Percentiles rank a stretch among this genome's conserved stretches.
phyloP scores from a whole-genome alignment of 2,113 vertebrate species.

The Meleagris gallopavo region DNA sequence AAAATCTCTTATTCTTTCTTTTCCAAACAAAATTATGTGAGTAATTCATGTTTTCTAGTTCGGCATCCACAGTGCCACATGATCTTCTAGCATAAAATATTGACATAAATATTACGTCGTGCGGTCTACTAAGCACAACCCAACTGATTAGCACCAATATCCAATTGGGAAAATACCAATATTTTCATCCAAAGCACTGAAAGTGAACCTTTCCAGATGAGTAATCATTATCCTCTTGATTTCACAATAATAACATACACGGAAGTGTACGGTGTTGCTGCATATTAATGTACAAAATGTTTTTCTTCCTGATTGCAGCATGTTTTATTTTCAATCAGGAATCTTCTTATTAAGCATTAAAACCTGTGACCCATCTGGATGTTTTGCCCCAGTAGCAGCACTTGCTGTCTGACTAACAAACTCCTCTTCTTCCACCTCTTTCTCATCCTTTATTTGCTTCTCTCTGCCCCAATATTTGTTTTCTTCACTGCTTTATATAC shows the following conservation, averaged over 20 bases:
- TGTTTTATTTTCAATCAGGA: neutral
- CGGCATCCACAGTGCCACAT: neutral
- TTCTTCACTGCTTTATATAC: neutral
- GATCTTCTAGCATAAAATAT: neutral
- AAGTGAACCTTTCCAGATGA: conserved; percentile 4
- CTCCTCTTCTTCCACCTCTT: neutral
- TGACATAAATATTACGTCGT: neutral
- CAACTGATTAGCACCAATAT: neutral
- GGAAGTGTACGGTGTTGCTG: neutral
- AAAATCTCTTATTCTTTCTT: neutral
- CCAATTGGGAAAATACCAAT: neutral
- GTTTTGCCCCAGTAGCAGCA: neutral
- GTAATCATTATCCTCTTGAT: conserved; percentile 42
- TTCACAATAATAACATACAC: neutral
- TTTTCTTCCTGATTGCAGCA: neutral
- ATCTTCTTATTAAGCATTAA: neutral
- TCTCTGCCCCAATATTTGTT: neutral
- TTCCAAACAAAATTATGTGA: neutral
- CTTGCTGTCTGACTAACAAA: neutral
- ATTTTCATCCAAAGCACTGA: neutral
- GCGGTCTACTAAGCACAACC: neutral
- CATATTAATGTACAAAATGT: neutral
- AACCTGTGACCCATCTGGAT: neutral
- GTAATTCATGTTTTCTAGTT: neutral
- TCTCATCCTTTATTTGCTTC: neutral